Evolutionary conservation across 1,140 invertebrate species (phyloP).

Genomic region (Cheumatopsyche charites): DNA sequence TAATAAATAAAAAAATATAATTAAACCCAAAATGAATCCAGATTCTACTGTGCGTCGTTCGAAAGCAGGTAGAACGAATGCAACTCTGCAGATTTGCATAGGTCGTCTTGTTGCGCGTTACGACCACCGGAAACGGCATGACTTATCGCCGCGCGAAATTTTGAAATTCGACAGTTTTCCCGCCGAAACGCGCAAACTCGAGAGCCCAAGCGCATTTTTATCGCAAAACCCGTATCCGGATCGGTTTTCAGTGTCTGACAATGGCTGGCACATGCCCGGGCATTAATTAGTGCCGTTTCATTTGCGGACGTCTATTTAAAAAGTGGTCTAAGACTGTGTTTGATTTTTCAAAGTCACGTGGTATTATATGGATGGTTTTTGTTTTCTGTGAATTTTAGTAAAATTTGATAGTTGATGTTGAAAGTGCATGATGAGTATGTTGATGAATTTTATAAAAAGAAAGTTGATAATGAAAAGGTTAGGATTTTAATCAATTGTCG

Average conservation of each 20-base stretch:
- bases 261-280: conserved; percentile 1
- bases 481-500: no score
- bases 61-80: neutral
- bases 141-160: neutral
- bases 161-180: neutral
- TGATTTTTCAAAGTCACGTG: no score
- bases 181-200: neutral
- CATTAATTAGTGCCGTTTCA: conserved; percentile 1
- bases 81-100: neutral
- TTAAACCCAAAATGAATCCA: neutral
- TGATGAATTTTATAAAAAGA: no score
- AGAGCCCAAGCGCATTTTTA: neutral
- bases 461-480: no score
- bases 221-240: neutral
- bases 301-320: no score
- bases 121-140: neutral
- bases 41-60: neutral
- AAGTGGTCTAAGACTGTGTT: no score
- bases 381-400: no score
- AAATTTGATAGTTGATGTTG: no score
- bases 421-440: no score
- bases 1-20: neutral
- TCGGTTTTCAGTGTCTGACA: neutral
- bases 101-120: conserved; percentile 1
- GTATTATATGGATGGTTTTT: no score